Evolutionary conservation across 2,797 vertebrate genomes (phyloP), one percentile per base, ranked within the genome.

Genomic region (Gouania willdenowi): DNA sequence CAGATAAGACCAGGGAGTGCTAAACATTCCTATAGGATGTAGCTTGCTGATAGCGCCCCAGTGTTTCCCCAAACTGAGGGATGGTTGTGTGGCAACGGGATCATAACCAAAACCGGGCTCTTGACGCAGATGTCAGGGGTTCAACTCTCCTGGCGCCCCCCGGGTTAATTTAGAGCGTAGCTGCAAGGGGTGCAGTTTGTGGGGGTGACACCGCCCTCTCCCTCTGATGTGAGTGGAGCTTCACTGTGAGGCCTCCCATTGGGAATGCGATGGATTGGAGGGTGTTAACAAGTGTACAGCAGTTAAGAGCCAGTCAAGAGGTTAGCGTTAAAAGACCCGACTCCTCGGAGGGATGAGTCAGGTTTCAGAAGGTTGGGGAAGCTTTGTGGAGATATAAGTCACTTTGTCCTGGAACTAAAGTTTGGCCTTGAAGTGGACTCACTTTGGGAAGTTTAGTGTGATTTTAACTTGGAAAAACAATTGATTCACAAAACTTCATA

Each of bases 1-100:
- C 38, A 55, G 55, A 51, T 42, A 37, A 62, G 8, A 19, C 25
- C 32, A 45, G 5, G 40, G 54, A 11, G 8, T 26, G 40, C 65
- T 75, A 66, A 65, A 21, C 73, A 82, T 82, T 81, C 75, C 60
- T 43, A 4, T 59, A 33, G 60, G 68, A 80, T 77, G 66, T 51
- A n/a, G n/a, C n/a, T n/a, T n/a, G 50, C 57, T 41, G 38, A 62
- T 62, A 67, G 59, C 37, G 29, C 53, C 47, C 35, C 54, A 70
- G 61, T 85, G 85, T 86, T 88, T 84, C 75, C 75, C 75, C 69
- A 78, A 86, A 87, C 83, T 66, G 16, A 46, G 32, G 37, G 16
- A 31, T 11, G 52, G 82, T 82, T 73, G 82, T 77, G 69, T 40
- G 70, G 79, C 83, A 81, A 85, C 76, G 30, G 67, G 61, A 78